Evolutionary conservation across 2,113 vertebrate species (phyloP), one percentile per base, ranked within the genome.

Genomic region (Odocoileus hemionus): DNA sequence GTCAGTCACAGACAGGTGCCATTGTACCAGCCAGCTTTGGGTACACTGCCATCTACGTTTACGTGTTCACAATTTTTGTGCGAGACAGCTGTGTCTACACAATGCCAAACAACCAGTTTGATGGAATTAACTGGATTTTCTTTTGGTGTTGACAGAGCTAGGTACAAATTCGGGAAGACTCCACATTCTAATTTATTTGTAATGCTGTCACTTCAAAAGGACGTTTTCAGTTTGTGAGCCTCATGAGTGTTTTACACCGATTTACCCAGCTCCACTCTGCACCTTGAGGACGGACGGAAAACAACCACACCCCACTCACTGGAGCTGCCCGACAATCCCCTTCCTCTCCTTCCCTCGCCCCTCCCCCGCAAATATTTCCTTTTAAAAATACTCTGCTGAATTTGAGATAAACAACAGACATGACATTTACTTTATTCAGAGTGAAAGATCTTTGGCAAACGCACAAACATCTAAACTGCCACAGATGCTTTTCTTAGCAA

Each of bases 361-460:
- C 92, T 94, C 95, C 96, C 97, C 95, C 97, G 70, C 97, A 97
- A 98, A 97, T 98, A 98, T 98, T 98, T 97, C 97, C 97, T 98
- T 98, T 99, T 98, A 98, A 98, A 99, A 98, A 99, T 98, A 98
- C 98, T 98, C 98, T 90, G 97, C 98, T 98, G 98, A 98, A 99
- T 98, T 98, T 98, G 98, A 98, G 98, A 98, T 98, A 99, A 99
- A 99, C 99, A 99, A 99, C 98, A 99, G 98, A 99, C 97, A 98
- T 98, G 98, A 99, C 98, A 99, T 99, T 99, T 99, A 98, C 98
- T 98, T 98, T 98, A 99, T 99, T 98, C 98, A 98, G 98, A 99
- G 98, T 99, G 99, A 99, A 99, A 99, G 98, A 99, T 99, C 98
- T 98, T 99, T 99, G 99, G 99, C 98, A 99, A 98, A 98, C 98